Evolutionary conservation across 2,888 invertebrate genomes (phyloP).

Genomic region (Tenodera sinensis): DNA sequence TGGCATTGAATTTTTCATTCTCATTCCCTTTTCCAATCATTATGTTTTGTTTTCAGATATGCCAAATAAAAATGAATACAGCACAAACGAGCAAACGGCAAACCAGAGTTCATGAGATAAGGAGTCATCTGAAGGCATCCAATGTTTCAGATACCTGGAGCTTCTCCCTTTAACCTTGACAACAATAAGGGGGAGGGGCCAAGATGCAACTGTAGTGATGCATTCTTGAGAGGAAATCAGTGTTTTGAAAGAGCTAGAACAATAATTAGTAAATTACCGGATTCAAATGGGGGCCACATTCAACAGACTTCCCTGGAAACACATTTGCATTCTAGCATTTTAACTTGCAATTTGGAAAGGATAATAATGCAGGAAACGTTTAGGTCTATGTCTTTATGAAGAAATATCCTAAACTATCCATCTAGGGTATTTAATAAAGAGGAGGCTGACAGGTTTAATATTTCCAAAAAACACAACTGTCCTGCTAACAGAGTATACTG

Average conservation of each 20-base stretch:
- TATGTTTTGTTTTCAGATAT: too few species aligned
- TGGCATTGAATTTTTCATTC: too few species aligned
- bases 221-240: not conserved
- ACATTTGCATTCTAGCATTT: not conserved
- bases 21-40: too few species aligned
- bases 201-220: not conserved
- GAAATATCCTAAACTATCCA: not conserved
- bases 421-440: constrained; percentile 26
- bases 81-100: too few species aligned
- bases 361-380: too few species aligned
- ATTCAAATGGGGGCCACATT: not conserved
- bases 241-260: not conserved
- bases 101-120: too few species aligned
- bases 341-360: not conserved
- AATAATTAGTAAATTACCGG: not conserved
- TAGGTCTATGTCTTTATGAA: not conserved
- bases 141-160: not conserved
- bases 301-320: not conserved
- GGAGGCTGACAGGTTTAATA: constrained; percentile 16
- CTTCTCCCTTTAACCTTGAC: not conserved
- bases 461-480: not conserved
- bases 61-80: too few species aligned
- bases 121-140: not conserved
- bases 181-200: not conserved
- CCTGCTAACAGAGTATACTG: constrained; percentile 14